Base-by-base conservation (phyloP, 2,113 vertebrate species). In the Turdus rufiventris region DNA sequence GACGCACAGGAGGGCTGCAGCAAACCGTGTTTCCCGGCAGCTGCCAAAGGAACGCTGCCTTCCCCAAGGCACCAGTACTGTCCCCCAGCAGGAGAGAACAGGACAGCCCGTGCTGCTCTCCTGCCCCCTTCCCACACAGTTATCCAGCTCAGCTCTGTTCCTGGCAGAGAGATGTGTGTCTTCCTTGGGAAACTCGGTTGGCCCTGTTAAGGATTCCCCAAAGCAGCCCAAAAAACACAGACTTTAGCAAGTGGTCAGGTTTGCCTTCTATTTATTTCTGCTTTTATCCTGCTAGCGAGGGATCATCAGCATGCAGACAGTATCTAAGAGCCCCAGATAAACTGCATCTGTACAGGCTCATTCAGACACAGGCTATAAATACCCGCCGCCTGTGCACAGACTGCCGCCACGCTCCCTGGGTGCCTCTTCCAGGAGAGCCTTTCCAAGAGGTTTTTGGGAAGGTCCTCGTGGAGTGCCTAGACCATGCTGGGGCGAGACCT, bases 321-420 rank as follows among this genome's bases (percentile, higher is more conserved):
- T 76, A 86, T 91, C 85, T 89, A 85, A 29, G 87, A 76, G 79
- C 80, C 75, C 47, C 70, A 88, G 94, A 96, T 88, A 86, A 94
- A 92, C 57, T 62, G 91, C 50, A 63, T 96, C 90, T 97, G 92
- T 91, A 68, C 87, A 93, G 71, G 18, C 92, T 96, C 85, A 91
- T 65, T 90, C 88, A 87, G 94, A 91, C 91, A 93, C 72, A 23
- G 91, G 73, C 85, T 94, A 82, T 96, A 89, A 93, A 95, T 96
- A 79, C 88, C 47, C 47, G 1, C 86, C 0, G 77, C 87, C 87
- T 66, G 62, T 38, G 77, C 62, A 62, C 89, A 58, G 62, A 4
- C 66, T 93, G 95, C 78, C 3, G 19, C 91, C 94, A 66, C 3
- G 1, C 66, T 94, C 89, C 70, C 83, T 16, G 40, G 47, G 16